These are phyloP conservation scores for Crioceris asparagi DNA, from an alignment of 2,888 invertebrate genomes.

Conservation along the genomic window DNA sequence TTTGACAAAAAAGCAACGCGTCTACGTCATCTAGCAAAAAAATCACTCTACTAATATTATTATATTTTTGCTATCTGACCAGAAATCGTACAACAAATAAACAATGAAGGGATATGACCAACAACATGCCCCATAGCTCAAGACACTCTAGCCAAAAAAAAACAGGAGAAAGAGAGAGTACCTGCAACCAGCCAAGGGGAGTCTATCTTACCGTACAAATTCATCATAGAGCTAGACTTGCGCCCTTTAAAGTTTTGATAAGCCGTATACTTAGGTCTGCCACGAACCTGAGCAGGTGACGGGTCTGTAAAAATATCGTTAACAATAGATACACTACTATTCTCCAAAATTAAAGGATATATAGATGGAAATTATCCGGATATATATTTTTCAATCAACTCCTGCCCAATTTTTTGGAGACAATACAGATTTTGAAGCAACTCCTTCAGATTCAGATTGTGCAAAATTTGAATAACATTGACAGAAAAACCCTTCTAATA, in stretches of 20 bases:
- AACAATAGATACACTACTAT: not conserved
- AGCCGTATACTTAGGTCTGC: constrained; percentile 74
- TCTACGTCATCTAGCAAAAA: too few relatives aligned
- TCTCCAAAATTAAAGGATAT: too few relatives aligned
- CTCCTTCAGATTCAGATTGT: constrained; percentile 1
- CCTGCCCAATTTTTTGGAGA: constrained; percentile 2
- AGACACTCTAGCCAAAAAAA: constrained; percentile 18
- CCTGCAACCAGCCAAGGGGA: constrained; percentile 23
- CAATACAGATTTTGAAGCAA: constrained; percentile 21
- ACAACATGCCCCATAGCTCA: constrained; percentile 22
- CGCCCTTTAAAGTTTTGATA: constrained; percentile 82
- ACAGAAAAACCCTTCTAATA: too few relatives aligned
- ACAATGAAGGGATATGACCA: not conserved
- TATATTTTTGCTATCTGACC: too few relatives aligned
- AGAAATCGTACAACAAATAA: too few relatives aligned
- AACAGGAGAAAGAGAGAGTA: constrained; percentile 18
- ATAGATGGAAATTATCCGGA: too few relatives aligned
- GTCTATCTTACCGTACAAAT: constrained; percentile 82
- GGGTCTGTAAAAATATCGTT: constrained; percentile 83
- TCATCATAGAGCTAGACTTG: constrained; percentile 92
- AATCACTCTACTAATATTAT: too few relatives aligned
- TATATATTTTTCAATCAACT: not conserved
- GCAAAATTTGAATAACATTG: too few relatives aligned
- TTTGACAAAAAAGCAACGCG: too few relatives aligned
- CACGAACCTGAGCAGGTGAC: constrained; percentile 66